A percentile compares a stretch with the other conserved stretches of the same genome.
Evolutionary conservation across 2,888 invertebrate genomes (phyloP).

Genomic region (Agrotis clavis): DNA sequence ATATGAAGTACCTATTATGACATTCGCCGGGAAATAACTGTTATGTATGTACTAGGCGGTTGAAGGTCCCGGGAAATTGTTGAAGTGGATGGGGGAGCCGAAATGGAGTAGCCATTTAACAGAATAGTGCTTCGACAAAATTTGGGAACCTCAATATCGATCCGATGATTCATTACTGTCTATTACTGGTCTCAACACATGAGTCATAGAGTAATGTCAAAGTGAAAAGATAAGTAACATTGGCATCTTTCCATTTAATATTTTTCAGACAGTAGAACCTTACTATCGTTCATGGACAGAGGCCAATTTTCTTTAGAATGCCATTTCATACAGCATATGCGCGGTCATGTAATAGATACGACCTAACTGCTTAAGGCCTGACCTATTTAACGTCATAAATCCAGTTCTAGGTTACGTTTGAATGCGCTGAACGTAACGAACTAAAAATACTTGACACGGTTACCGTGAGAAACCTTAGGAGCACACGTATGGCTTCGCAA

Average conservation of each 20-base stretch:
- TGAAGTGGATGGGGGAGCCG: neutral
- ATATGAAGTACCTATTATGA: neutral
- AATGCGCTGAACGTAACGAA: constrained; percentile 28
- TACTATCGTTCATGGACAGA: neutral
- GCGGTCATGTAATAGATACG: constrained; percentile 4
- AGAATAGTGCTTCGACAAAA: neutral
- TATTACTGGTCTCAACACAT: neutral
- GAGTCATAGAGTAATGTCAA: neutral
- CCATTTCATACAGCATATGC: neutral
- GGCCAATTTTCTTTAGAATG: neutral
- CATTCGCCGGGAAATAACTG: neutral
- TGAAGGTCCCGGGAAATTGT: constrained; percentile 24
- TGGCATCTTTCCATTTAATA: no score
- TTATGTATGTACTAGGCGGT: neutral
- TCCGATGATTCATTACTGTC: neutral
- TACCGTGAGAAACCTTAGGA: constrained; percentile 53
- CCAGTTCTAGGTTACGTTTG: constrained; percentile 41
- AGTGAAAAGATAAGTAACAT: neutral
- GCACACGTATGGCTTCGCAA: constrained; percentile 61
- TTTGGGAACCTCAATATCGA: neutral
- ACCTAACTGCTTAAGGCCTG: constrained; percentile 25
- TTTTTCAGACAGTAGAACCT: no score
- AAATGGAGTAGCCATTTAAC: neutral
- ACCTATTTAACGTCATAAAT: constrained; percentile 41
- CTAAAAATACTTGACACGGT: constrained; percentile 53